A percentile compares a stretch with the other conserved stretches of the same genome.
phyloP scores from a whole-genome alignment of 2,888 invertebrate genomes.

The Polyommatus iphigenia region DNA sequence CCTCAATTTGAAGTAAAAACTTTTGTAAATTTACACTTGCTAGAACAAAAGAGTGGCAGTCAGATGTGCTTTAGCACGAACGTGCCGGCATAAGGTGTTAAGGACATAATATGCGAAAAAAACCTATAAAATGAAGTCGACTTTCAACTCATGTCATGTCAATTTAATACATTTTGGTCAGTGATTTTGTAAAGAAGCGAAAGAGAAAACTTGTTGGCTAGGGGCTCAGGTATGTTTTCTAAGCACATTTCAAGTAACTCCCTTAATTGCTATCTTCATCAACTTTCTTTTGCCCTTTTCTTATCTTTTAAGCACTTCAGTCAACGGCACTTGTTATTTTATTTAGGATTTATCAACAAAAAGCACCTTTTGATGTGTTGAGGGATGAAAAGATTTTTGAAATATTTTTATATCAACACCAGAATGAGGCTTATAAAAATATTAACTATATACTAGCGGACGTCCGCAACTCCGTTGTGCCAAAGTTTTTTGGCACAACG shows the following conservation, averaged over 20 bases:
- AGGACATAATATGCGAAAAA: too few relatives aligned
- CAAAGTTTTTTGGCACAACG: too few relatives aligned
- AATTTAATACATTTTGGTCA: too few relatives aligned
- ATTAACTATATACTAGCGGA: too few relatives aligned
- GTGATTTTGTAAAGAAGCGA: too few relatives aligned
- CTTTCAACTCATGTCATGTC: too few relatives aligned
- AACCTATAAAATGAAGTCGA: too few relatives aligned
- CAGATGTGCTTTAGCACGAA: background rate
- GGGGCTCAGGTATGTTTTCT: background rate
- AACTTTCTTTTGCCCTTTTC: constrained; percentile 6
- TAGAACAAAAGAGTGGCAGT: background rate
- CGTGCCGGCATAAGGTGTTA: background rate
- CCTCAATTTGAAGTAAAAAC: constrained; percentile 40
- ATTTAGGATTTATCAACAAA: constrained; percentile 11
- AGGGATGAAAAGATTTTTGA: background rate
- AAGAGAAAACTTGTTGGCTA: too few relatives aligned
- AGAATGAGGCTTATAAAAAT: background rate
- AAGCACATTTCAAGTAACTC: background rate
- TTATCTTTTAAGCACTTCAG: background rate
- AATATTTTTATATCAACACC: background rate
- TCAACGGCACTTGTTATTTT: background rate
- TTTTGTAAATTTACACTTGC: background rate
- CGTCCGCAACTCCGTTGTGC: too few relatives aligned
- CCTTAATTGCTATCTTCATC: background rate
- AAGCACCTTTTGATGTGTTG: background rate